Percentiles rank a stretch among this genome's conserved stretches.
Evolutionary conservation across 1,140 invertebrate species (phyloP).

Genomic region (Anoplophora glabripennis): DNA sequence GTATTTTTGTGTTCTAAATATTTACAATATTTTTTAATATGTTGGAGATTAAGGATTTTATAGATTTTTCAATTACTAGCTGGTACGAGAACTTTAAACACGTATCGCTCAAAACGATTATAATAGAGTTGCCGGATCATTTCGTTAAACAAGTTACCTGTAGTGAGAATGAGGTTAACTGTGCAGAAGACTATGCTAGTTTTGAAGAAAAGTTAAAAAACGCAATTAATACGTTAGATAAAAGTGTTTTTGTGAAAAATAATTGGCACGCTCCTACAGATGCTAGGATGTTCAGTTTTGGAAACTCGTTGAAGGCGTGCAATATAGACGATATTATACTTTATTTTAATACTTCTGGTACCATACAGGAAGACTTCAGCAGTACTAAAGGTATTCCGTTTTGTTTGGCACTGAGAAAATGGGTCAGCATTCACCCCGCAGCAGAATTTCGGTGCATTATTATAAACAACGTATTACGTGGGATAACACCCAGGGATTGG

Average conservation of each 20-base stretch:
- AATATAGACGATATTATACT: slow-evolving; percentile 40
- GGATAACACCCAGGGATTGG: slow-evolving; percentile 45
- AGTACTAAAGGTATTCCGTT: slow-evolving; percentile 35
- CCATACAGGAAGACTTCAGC: slow-evolving; percentile 41
- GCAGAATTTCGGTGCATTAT: slow-evolving; percentile 45
- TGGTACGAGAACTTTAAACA: slow-evolving; percentile 42
- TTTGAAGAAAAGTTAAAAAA: slow-evolving; percentile 37
- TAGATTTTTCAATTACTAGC: slow-evolving; percentile 41
- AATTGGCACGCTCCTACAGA: slow-evolving; percentile 46
- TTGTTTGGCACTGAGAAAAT: slow-evolving; percentile 41
- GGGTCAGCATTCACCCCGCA: slow-evolving; percentile 44
- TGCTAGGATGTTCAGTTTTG: slow-evolving; percentile 44
- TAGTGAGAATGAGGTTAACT: slow-evolving; percentile 23
- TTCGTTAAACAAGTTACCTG: slow-evolving; percentile 32
- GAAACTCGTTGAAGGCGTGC: slow-evolving; percentile 38
- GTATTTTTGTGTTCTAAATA: background rate
- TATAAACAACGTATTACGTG: slow-evolving; percentile 42
- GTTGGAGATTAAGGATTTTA: slow-evolving; percentile 40
- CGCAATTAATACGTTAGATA: slow-evolving; percentile 35
- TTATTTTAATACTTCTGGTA: slow-evolving; percentile 38
- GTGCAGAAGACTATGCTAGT: slow-evolving; percentile 26
- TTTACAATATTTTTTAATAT: too few relatives aligned
- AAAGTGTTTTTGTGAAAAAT: slow-evolving; percentile 42
- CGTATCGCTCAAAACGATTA: slow-evolving; percentile 35
- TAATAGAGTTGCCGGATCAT: slow-evolving; percentile 36